These are phyloP conservation scores for Anticlea derivata DNA, from an alignment of 2,888 invertebrate species.

Conservation along the genomic window DNA sequence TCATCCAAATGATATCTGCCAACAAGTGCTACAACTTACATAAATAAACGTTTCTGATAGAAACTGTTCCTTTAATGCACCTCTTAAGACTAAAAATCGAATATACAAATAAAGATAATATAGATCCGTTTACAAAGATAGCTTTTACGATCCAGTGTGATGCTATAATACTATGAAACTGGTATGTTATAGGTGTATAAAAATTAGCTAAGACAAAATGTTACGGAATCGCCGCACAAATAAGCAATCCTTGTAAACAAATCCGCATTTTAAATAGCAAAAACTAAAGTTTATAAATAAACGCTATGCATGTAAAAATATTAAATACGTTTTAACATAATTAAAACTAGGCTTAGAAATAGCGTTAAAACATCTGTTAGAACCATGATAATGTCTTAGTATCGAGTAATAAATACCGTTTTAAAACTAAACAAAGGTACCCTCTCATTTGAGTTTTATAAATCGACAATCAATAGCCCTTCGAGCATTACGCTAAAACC, in stretches of 20 bases:
- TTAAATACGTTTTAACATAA: conserved; percentile 69
- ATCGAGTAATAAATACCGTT: conserved; percentile 63
- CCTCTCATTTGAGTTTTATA: conserved; percentile 56
- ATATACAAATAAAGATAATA: conserved; percentile 70
- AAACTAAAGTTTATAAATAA: conserved; percentile 51
- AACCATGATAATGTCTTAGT: conserved; percentile 49
- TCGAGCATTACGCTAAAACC: conserved; percentile 4
- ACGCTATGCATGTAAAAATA: conserved; percentile 73
- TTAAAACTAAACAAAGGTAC: conserved; percentile 52
- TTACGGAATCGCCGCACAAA: conserved; percentile 11
- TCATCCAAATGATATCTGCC: conserved; percentile 37
- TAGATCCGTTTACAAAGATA: conserved; percentile 51
- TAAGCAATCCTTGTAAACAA: conserved; percentile 19
- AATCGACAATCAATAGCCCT: background rate
- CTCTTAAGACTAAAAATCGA: conserved; percentile 70
- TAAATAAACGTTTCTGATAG: conserved; percentile 49
- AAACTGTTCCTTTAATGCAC: conserved; percentile 66
- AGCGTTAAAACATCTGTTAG: conserved; percentile 56
- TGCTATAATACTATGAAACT: conserved; percentile 33
- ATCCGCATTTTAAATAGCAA: conserved; percentile 23
- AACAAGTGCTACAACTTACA: conserved; percentile 48
- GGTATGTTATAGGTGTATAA: conserved; percentile 8
- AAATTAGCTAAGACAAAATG: conserved; percentile 7
- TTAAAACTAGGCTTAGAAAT: conserved; percentile 54
- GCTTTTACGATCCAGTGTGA: conserved; percentile 32